Base-by-base conservation (phyloP, 2,888 invertebrate species). In the Pseudococcus viburni region DNA sequence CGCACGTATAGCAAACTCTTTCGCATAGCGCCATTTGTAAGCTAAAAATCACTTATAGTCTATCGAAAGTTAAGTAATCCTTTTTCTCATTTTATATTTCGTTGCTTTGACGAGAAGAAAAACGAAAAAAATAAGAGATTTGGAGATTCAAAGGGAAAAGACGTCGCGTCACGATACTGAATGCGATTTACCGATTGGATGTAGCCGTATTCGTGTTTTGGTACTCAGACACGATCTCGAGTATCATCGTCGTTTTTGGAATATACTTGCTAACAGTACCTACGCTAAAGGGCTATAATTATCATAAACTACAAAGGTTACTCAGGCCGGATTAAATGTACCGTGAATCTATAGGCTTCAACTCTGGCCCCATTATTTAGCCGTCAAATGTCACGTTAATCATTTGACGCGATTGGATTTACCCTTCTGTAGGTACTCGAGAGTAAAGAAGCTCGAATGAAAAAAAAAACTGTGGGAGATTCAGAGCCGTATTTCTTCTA, bases 381-480 rank as follows among this genome's bases (percentile, higher is more conserved):
- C 11, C 68, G 68, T 73, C 68, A 73, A 73, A 73, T 73, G 68
- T 73, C 68, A 73, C 68, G 26, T 73, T 73, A 73, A 73, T 73
- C 26, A 73, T 26, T 73, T 33, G 68, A 73, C 68, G 6, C 68
- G 33, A 26, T 73, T 26, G 33, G 33, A 73, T 33, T 26, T 15
- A 15, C 59, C 59, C 51, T 51, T 51, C 19, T 64, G 26, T n/a
- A n/a, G n/a, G 9, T 22, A 19, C 68, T 26, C 33, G 5, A 64
- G 22, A 64, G 22, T 22, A 22, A 19, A 64, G 11, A 64, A 64
- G 6, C 22, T 22, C 19, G 22, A 9, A 64, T 9, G 19, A 64
- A 51, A 51, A 51, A 51, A 51, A 15, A 51, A 51, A 46, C 26
- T 1, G 26, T 3, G 26, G 26, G 3, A 33, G 26, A 33, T 33